A percentile compares a stretch with the other conserved stretches of the same genome.
Conservation (phyloP, 2,113 vertebrate genomes). For the Indicator maculatus region DNA sequence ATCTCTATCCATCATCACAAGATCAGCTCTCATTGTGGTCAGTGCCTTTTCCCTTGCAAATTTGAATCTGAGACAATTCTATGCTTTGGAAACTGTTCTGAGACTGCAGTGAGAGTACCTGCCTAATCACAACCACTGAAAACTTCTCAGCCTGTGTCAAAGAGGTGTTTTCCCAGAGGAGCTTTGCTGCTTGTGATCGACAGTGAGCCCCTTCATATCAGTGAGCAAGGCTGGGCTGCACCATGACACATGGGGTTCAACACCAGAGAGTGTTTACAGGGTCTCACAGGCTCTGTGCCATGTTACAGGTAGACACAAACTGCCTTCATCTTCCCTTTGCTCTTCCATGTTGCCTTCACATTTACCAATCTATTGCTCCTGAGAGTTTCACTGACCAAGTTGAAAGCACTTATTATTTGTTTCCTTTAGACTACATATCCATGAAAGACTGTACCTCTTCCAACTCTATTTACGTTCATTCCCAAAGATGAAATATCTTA, state of each 20-base stretch:
- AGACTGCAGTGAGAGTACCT: not conserved
- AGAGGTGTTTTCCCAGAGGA: not conserved
- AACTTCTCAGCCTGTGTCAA: fast-evolving
- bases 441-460: not conserved
- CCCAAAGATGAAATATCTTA: not conserved
- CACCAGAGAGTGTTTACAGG: not conserved
- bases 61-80: not conserved
- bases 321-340: not conserved
- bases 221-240: fast-evolving
- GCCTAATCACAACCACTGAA: not conserved
- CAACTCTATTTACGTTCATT: not conserved
- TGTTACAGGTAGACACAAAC: not conserved
- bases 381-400: not conserved
- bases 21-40: not conserved
- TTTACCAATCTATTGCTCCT: not conserved
- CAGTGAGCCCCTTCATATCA: fast-evolving
- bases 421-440: not conserved
- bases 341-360: not conserved
- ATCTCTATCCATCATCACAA: not conserved
- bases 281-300: not conserved
- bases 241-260: not conserved
- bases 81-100: not conserved
- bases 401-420: not conserved
- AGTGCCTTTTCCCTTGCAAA: not conserved
- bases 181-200: not conserved